Evolutionary conservation across 2,888 invertebrate species (phyloP).

Genomic region (Eristalinus aeneus): DNA sequence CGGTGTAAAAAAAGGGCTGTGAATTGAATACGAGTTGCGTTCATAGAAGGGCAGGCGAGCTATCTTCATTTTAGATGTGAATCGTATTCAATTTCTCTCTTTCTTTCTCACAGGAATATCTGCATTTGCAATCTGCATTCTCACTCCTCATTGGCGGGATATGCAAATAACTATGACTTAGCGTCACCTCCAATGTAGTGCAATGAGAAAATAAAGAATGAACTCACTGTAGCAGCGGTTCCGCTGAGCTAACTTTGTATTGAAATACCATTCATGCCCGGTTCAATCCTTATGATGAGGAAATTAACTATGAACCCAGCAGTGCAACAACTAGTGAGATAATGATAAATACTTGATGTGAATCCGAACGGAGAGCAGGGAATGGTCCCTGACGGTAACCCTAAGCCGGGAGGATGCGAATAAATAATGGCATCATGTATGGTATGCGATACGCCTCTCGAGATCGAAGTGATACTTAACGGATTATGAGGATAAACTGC

Average conservation of each 20-base stretch:
- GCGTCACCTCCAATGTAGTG: constrained; percentile 17
- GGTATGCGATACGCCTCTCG: neutral
- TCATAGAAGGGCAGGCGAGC: too few relatives aligned
- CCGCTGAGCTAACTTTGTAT: constrained; percentile 18
- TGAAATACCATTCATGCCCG: constrained; percentile 8
- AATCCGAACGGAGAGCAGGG: neutral
- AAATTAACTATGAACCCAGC: constrained; percentile 24
- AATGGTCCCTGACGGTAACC: neutral
- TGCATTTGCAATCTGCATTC: constrained; percentile 20
- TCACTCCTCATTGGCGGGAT: neutral
- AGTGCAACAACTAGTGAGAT: constrained; percentile 1
- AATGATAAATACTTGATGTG: neutral
- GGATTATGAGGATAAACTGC: neutral
- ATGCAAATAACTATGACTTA: neutral
- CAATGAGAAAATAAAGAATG: constrained; percentile 3
- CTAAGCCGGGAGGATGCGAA: neutral
- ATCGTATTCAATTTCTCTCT: neutral
- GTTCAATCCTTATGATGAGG: neutral
- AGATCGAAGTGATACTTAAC: neutral
- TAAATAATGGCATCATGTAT: neutral
- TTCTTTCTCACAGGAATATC: neutral
- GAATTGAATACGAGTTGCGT: neutral
- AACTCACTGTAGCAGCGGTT: constrained; percentile 2
- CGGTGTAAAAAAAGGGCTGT: neutral
- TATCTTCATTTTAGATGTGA: neutral